phyloP scores from a whole-genome alignment of 2,113 vertebrate genomes.

The Ranitomeya imitator region DNA sequence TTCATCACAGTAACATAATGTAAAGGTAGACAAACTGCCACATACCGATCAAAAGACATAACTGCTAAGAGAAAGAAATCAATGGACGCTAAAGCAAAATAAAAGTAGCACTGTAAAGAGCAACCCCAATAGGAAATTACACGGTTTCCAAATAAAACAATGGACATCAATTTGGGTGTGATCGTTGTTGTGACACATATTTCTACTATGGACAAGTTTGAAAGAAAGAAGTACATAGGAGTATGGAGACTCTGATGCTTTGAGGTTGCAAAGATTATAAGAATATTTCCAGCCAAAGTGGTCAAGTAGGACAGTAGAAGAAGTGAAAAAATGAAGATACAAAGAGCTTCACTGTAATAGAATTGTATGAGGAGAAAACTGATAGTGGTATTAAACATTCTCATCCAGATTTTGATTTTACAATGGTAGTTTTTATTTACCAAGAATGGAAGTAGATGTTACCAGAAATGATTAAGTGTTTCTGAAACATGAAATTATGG shows the following conservation, averaged over 20 bases:
- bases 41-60: constrained; percentile 46
- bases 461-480: too few relatives aligned
- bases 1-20: constrained; percentile 38
- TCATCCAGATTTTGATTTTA: neutral
- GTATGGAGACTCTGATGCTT: constrained; percentile 36
- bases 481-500: neutral
- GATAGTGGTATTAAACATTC: constrained; percentile 5
- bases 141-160: constrained; percentile 17
- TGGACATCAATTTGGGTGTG: constrained; percentile 36
- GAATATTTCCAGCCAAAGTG: constrained; percentile 46
- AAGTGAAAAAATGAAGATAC: neutral
- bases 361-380: constrained; percentile 15
- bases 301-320: constrained; percentile 1
- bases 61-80: constrained; percentile 44
- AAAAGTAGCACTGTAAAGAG: constrained; percentile 5
- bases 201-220: constrained; percentile 50
- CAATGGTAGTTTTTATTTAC: neutral
- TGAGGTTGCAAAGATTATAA: constrained; percentile 14
- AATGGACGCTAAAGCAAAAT: constrained; percentile 10
- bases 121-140: constrained; percentile 38
- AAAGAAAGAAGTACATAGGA: neutral
- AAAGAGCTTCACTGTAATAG: neutral
- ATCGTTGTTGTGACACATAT: constrained; percentile 20
- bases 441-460: neutral
- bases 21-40: constrained; percentile 55